Evolutionary conservation across 2,888 invertebrate genomes (phyloP).

Genomic region (Unio pictorum): DNA sequence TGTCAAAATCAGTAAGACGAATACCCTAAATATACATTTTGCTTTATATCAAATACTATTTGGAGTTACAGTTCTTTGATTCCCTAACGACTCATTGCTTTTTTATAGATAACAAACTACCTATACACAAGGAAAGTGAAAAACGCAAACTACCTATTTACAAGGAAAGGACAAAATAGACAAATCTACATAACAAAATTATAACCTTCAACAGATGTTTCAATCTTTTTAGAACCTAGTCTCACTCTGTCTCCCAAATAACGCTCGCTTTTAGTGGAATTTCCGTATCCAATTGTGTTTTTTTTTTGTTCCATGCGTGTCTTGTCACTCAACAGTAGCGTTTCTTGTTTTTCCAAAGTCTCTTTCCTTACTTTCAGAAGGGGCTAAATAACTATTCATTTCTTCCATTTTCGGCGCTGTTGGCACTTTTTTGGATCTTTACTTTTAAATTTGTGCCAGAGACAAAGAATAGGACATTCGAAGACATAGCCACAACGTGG

Average conservation of each 20-base stretch:
- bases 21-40: too few species aligned
- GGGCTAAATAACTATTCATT: constrained; percentile 65
- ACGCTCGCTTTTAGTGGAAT: background rate
- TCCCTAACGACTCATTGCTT: too few species aligned
- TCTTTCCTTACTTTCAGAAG: constrained; percentile 54
- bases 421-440: constrained; percentile 91
- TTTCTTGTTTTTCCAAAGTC: background rate
- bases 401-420: constrained; percentile 88
- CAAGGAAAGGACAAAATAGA: too few species aligned
- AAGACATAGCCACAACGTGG: constrained; percentile 83
- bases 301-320: too few species aligned
- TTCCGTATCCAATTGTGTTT: background rate
- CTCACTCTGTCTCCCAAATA: background rate
- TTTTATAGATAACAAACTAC: too few species aligned
- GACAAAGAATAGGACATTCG: constrained; percentile 96
- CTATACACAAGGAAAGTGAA: too few species aligned
- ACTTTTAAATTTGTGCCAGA: constrained; percentile 99
- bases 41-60: too few species aligned
- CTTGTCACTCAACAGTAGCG: too few species aligned
- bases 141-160: too few species aligned
- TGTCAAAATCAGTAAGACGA: too few species aligned
- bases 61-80: too few species aligned
- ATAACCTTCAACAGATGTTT: background rate
- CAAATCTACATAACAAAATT: background rate
- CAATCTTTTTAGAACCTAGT: background rate